Conservation (phyloP, 2,888 invertebrate genomes). For the Lacanobia oleracea region DNA sequence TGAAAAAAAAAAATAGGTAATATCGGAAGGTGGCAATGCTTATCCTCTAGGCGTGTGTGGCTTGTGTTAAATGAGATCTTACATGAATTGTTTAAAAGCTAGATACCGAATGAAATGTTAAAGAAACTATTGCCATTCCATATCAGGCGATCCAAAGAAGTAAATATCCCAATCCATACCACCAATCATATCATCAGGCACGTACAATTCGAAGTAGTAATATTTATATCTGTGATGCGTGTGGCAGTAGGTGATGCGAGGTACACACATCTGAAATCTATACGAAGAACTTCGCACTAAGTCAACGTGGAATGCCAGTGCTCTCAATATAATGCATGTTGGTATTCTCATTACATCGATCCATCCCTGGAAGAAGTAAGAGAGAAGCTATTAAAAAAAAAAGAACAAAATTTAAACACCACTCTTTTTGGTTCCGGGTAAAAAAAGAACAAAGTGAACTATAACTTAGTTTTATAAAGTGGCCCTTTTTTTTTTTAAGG, state of each 20-base stretch:
- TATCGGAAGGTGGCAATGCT: too few species aligned
- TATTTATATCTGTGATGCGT: conserved; percentile 69
- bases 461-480: neutral
- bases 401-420: neutral
- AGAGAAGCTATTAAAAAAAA: neutral
- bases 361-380: conserved; percentile 77
- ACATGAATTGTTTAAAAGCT: neutral
- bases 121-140: conserved; percentile 5
- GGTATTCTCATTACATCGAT: conserved; percentile 76
- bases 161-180: conserved; percentile 66
- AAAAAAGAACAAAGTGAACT: neutral
- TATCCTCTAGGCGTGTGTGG: neutral
- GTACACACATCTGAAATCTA: conserved; percentile 80
- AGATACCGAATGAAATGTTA: neutral
- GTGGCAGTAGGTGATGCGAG: conserved; percentile 76
- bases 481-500: too few species aligned
- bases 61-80: neutral
- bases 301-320: conserved; percentile 68
- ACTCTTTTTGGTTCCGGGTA: too few species aligned
- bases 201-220: conserved; percentile 78
- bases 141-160: conserved; percentile 23
- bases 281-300: conserved; percentile 73
- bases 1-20: too few species aligned
- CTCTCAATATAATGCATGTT: conserved; percentile 77
- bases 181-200: conserved; percentile 66